Conservation (phyloP, 1,140 invertebrate genomes). For the Zaprionus camerounensis region DNA sequence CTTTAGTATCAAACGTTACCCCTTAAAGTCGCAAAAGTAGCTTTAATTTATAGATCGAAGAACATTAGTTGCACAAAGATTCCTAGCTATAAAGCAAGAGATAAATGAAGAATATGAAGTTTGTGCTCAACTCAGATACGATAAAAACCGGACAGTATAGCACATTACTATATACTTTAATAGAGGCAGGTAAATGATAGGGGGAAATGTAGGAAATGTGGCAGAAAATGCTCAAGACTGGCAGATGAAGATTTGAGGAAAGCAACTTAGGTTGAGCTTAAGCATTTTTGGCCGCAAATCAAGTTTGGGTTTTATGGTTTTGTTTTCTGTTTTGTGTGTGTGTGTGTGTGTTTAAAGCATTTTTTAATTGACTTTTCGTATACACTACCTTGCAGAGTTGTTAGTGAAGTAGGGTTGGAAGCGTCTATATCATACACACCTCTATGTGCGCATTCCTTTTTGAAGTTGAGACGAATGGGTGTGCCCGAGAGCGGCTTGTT, state of each 20-base stretch:
- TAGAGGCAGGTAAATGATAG: background rate
- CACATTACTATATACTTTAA: no score
- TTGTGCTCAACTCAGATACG: no score
- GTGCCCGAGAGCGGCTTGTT: conserved; percentile 93
- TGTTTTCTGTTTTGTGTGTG: background rate
- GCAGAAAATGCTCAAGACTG: background rate
- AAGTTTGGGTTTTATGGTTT: conserved; percentile 11
- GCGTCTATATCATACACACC: conserved; percentile 89
- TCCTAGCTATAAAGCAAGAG: no score
- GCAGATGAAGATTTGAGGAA: background rate
- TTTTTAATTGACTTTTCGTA: conserved; percentile 73
- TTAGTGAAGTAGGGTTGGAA: conserved; percentile 84
- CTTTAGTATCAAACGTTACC: no score
- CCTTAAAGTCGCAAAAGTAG: no score
- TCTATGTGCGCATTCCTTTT: conserved; percentile 97
- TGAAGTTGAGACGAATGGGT: conserved; percentile 93
- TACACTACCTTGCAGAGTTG: conserved; percentile 84
- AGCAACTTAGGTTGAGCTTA: background rate
- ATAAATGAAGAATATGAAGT: no score
- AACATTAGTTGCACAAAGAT: no score
- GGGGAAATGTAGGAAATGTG: no score
- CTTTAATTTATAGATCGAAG: no score
- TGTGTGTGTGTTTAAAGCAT: conserved; percentile 66
- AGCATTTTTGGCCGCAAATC: conserved; percentile 14
- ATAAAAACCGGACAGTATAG: no score